These are phyloP conservation scores for Polyommatus iphigenia DNA, from an alignment of 2,888 invertebrate genomes.

Conservation along the genomic window DNA sequence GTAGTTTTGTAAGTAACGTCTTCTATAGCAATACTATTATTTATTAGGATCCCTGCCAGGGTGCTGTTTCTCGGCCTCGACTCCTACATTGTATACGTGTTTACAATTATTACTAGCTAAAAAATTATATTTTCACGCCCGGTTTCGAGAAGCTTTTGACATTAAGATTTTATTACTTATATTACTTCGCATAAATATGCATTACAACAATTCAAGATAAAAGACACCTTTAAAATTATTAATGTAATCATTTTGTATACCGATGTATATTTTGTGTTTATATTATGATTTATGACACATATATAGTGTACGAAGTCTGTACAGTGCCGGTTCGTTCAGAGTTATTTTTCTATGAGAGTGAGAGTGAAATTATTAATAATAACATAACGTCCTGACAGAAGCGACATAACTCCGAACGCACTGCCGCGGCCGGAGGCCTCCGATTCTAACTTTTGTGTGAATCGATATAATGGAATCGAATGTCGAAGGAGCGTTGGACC, in stretches of 20 bases:
- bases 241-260: background rate
- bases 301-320: background rate
- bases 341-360: background rate
- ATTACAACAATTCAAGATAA: too few species aligned
- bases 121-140: too few species aligned
- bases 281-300: background rate
- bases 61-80: background rate
- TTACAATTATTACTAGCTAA: background rate
- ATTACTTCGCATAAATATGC: too few species aligned
- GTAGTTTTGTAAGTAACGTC: slow-evolving; percentile 11
- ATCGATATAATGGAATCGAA: slow-evolving; percentile 2
- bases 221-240: too few species aligned
- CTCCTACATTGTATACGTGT: background rate
- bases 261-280: background rate
- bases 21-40: slow-evolving; percentile 11
- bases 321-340: background rate
- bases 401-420: background rate
- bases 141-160: too few species aligned
- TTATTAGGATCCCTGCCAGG: background rate
- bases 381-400: background rate
- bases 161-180: too few species aligned
- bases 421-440: background rate
- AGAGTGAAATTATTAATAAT: background rate
- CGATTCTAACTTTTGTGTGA: background rate
- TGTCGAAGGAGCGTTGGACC: slow-evolving; percentile 3